Evolutionary conservation across 2,888 invertebrate species (phyloP), one percentile per base, ranked within the genome.

Genomic region (Galeopsomyia nigrocyanea): DNA sequence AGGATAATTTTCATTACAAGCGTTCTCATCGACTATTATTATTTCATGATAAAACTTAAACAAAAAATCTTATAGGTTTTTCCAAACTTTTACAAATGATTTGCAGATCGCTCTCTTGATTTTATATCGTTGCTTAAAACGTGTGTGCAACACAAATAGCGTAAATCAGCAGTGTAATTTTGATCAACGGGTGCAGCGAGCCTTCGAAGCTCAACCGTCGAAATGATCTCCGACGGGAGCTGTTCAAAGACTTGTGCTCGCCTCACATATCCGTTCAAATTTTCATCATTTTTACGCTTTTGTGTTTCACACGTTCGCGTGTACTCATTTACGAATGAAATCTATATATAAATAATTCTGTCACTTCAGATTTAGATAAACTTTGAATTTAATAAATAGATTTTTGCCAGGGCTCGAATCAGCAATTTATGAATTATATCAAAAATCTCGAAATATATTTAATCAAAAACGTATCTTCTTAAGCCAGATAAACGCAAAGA

Each of bases 211-310:
- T 73, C 75, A 7, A 75, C 75, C 65, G 55, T 63, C 65, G 53
- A 55, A 65, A 5, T 2, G 6, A 5, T 17, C 3, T 61, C 21
- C 51, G 47, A 31, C 53, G 56, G 73, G 70, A 21, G 49, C 63
- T 49, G 17, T 26, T n/a, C 17, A 26, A 39, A 22, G 53, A 31
- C 67, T 74, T 65, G 75, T 75, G 76, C 78, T 19, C 78, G 66
- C 63, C 78, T 84, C 82, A 77, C 77, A 83, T 84, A 84, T 84
- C 84, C 82, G 83, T 84, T 84, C 85, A 78, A 55, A 39, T 75
- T 58, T 70, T 82, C 84, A 84, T 85, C 84, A 84, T 82, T 79
- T 84, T 81, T 75, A 73, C 69, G 77, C 21, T 71, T n/a, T n/a
- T 56, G 53, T 22, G 19, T 39, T 46, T 13, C 46, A 26, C n/a